Evolutionary conservation across 2,888 invertebrate species (phyloP).

Genomic region (Hecatera dysodea): DNA sequence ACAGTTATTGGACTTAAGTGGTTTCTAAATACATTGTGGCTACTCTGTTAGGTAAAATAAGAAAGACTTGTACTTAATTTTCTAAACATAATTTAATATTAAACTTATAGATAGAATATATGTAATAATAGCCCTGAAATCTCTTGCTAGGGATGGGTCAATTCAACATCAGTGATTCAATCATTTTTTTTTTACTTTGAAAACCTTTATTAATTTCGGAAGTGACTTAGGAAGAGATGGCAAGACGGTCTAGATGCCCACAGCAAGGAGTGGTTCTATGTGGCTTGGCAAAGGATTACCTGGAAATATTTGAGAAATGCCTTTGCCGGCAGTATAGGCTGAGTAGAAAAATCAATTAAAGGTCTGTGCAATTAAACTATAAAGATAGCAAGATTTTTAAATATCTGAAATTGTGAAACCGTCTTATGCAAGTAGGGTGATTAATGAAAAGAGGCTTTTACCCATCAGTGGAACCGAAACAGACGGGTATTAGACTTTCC

Average conservation of each 20-base stretch:
- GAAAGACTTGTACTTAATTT: neutral
- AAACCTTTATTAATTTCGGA: too few relatives aligned
- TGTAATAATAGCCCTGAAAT: neutral
- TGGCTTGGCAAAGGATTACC: neutral
- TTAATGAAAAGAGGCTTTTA: neutral
- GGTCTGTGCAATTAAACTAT: neutral
- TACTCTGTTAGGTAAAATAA: neutral
- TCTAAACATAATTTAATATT: neutral
- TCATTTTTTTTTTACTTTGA: too few relatives aligned
- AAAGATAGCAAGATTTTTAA: neutral
- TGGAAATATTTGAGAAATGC: neutral
- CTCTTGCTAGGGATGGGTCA: neutral
- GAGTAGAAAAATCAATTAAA: neutral
- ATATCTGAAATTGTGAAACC: neutral
- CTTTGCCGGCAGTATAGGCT: neutral
- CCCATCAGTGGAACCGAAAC: neutral
- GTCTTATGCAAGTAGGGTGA: too few relatives aligned
- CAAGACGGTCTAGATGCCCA: too few relatives aligned
- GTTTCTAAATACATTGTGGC: conserved; percentile 43
- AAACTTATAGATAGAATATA: neutral
- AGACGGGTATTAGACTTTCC: neutral
- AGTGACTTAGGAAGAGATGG: too few relatives aligned
- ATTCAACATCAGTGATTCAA: too few relatives aligned
- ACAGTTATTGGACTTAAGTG: conserved; percentile 37
- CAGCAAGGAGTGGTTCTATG: neutral